A percentile compares a stretch with the other conserved stretches of the same genome.
Evolutionary conservation across 2,113 vertebrate genomes (phyloP).

Genomic region (Bagarius yarrelli): DNA sequence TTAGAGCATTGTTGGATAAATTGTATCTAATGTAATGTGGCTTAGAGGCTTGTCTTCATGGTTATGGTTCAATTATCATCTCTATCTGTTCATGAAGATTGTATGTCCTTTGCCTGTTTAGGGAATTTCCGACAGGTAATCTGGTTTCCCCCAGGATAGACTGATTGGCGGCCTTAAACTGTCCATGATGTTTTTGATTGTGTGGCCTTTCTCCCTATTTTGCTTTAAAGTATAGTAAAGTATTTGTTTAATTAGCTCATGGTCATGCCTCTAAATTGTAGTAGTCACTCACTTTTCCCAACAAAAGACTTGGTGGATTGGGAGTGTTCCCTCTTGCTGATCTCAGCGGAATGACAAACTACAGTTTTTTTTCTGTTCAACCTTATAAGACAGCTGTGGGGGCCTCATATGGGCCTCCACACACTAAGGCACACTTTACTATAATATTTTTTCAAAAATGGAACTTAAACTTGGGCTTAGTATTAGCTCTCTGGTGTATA

Average conservation of each 20-base stretch:
- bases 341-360: slow-evolving; percentile 24
- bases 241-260: slow-evolving; percentile 40
- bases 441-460: slow-evolving; percentile 40
- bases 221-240: no score
- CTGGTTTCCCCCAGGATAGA: no score
- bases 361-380: slow-evolving; percentile 30
- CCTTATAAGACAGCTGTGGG: slow-evolving; percentile 50
- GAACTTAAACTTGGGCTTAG: slow-evolving; percentile 37
- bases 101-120: no score
- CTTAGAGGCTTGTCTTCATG: no score
- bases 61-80: no score
- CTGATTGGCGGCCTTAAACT: no score
- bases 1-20: slow-evolving; percentile 38
- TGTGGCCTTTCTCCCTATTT: no score
- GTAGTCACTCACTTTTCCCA: slow-evolving; percentile 38
- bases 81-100: no score
- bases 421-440: slow-evolving; percentile 38
- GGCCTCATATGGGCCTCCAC: slow-evolving; percentile 26
- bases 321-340: slow-evolving; percentile 29
- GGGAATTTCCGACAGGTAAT: no score
- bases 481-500: slow-evolving; percentile 37
- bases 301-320: slow-evolving; percentile 28
- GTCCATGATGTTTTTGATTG: no score
- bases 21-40: neutral
- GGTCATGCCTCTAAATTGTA: neutral